These are phyloP conservation scores for Zhuqinia jingwanae DNA, from an alignment of 2,888 invertebrate species.

Conservation along the genomic window DNA sequence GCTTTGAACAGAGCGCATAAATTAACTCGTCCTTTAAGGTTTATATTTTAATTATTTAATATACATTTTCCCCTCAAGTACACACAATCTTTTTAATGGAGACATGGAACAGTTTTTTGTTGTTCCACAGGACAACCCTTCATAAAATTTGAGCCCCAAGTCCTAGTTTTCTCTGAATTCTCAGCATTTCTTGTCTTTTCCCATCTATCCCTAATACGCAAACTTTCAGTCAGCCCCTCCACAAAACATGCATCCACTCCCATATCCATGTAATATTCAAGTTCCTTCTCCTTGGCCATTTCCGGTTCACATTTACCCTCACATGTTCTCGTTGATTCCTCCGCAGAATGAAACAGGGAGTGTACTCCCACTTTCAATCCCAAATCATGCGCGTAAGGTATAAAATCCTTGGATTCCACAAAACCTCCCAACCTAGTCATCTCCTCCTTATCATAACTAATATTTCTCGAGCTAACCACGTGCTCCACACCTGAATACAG, in stretches of 20 bases:
- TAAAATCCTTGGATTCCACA: conserved; percentile 67
- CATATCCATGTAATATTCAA: conserved; percentile 75
- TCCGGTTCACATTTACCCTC: conserved; percentile 58
- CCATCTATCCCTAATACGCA: conserved; percentile 64
- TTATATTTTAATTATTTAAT: no score
- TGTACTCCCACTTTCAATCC: conserved; percentile 74
- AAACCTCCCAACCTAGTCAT: conserved; percentile 76
- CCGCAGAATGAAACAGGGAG: conserved; percentile 77
- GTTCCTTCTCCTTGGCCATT: conserved; percentile 74
- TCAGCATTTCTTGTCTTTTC: no score
- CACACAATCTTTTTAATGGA: no score
- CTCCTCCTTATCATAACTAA: conserved; percentile 57
- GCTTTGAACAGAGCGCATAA: no score
- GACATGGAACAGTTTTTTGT: no score
- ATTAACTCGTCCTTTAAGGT: no score
- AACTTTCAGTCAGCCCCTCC: conserved; percentile 76
- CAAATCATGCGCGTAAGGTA: conserved; percentile 39
- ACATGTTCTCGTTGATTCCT: no score
- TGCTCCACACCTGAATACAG: conserved; percentile 60
- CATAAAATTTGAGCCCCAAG: no score
- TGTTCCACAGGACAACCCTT: no score
- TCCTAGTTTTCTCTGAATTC: no score
- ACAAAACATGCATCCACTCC: conserved; percentile 78
- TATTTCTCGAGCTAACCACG: conserved; percentile 54
- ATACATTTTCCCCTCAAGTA: no score